Conservation (phyloP, 2,888 invertebrate genomes). For the Lasioglossum malachurum region DNA sequence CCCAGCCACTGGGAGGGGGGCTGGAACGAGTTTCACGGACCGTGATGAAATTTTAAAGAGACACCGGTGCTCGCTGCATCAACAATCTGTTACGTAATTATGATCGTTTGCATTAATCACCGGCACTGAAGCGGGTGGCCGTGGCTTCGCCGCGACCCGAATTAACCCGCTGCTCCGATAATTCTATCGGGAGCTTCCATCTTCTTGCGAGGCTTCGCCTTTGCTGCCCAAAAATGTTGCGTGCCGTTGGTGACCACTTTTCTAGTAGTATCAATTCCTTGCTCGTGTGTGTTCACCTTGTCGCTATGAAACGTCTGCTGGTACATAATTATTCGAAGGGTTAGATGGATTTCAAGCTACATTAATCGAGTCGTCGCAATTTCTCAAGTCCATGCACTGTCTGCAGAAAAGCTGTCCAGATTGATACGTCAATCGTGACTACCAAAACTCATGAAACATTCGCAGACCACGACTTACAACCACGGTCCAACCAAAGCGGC, state of each 20-base stretch:
- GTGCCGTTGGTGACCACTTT: not conserved
- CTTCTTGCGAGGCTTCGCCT: not conserved
- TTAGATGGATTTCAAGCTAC: too few relatives aligned
- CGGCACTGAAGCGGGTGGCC: constrained; percentile 8
- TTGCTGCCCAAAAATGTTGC: not conserved
- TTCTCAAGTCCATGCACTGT: not conserved
- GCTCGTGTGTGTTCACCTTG: not conserved
- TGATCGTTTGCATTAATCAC: constrained; percentile 55
- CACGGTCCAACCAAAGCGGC: not conserved
- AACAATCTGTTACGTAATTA: constrained; percentile 64
- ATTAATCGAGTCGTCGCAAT: not conserved
- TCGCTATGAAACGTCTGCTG: too few relatives aligned
- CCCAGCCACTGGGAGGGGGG: constrained; percentile 43
- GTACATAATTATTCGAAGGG: too few relatives aligned
- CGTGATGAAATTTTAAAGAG: constrained; percentile 77
- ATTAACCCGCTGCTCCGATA: not conserved
- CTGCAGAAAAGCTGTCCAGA: not conserved
- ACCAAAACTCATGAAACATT: not conserved
- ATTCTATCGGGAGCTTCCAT: not conserved
- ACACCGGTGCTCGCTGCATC: constrained; percentile 57
- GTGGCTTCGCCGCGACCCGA: constrained; percentile 16
- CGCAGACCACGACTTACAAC: not conserved
- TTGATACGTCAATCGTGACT: not conserved
- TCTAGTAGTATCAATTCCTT: not conserved
- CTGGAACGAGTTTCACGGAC: constrained; percentile 60